Percentiles rank a stretch among this genome's conserved stretches.
Conservation (phyloP, 37 sponge, comb jelly and placozoan species). For the Halisarca cf. caerulea region DNA sequence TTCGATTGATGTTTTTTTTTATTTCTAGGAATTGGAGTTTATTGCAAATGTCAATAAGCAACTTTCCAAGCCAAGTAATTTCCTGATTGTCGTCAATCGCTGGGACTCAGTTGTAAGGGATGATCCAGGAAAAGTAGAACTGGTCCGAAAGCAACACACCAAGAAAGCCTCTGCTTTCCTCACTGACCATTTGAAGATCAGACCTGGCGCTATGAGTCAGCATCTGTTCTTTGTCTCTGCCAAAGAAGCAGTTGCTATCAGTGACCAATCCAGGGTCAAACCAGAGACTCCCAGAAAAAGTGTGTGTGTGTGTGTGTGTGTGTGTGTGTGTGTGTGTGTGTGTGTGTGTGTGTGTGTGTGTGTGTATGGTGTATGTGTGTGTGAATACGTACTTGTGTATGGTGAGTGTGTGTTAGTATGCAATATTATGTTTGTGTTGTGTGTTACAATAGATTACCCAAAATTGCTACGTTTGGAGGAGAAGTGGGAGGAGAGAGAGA, state of each 20-base stretch:
- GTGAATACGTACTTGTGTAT: no score
- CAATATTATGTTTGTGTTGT: no score
- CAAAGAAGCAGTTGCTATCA: neutral
- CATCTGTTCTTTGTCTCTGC: neutral
- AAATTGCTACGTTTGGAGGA: no score
- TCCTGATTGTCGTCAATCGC: neutral
- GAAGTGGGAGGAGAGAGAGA: no score
- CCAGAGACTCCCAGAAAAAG: no score
- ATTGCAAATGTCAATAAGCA: neutral
- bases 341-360: neutral
- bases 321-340: no score
- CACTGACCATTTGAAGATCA: neutral
- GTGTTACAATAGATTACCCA: no score
- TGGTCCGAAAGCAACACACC: neutral
- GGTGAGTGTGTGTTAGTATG: no score
- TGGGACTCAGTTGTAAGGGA: neutral
- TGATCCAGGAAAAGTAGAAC: neutral
- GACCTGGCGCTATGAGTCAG: neutral
- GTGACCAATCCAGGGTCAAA: no score
- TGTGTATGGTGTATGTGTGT: neutral
- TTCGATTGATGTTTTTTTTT: neutral
- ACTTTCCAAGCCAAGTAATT: neutral
- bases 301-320: no score
- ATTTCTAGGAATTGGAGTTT: neutral
- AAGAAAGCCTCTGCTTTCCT: neutral